These are phyloP conservation scores for Enteromius viviparus DNA, from an alignment of 2,797 vertebrate species.

Conservation along the genomic window DNA sequence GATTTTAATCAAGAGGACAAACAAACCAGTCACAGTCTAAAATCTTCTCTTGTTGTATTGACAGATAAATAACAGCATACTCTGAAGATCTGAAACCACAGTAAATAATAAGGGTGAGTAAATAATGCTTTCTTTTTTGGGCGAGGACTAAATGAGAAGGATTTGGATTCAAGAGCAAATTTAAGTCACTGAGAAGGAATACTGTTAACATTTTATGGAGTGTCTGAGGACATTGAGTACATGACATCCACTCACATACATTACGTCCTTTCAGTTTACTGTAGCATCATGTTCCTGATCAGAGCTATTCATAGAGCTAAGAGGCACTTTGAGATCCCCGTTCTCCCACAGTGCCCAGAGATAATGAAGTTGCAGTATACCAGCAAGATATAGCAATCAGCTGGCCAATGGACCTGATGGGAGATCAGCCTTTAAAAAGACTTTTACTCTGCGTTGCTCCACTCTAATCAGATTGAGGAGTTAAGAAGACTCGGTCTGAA, in stretches of 20 bases:
- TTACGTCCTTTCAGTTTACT: slow-evolving; percentile 63
- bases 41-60: background rate
- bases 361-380: slow-evolving; percentile 75
- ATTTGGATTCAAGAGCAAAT: background rate
- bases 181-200: background rate
- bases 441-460: slow-evolving; percentile 69
- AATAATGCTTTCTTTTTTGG: background rate
- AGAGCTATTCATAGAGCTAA: slow-evolving; percentile 77
- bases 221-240: slow-evolving; percentile 39
- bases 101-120: background rate
- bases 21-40: background rate
- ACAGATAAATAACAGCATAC: background rate
- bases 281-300: slow-evolving; percentile 66
- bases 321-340: slow-evolving; percentile 67
- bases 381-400: slow-evolving; percentile 75
- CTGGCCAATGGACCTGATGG: slow-evolving; percentile 76
- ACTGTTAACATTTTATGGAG: slow-evolving; percentile 48
- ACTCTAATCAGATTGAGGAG: slow-evolving; percentile 78
- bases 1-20: background rate
- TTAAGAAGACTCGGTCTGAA: slow-evolving; percentile 27
- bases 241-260: slow-evolving; percentile 59
- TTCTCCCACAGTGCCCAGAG: slow-evolving; percentile 69
- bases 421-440: slow-evolving; percentile 72
- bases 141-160: background rate
- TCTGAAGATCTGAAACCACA: background rate